Evolutionary conservation across 2,888 invertebrate species (phyloP), one percentile per base, ranked within the genome.

Genomic region (Trisateles emortualis): DNA sequence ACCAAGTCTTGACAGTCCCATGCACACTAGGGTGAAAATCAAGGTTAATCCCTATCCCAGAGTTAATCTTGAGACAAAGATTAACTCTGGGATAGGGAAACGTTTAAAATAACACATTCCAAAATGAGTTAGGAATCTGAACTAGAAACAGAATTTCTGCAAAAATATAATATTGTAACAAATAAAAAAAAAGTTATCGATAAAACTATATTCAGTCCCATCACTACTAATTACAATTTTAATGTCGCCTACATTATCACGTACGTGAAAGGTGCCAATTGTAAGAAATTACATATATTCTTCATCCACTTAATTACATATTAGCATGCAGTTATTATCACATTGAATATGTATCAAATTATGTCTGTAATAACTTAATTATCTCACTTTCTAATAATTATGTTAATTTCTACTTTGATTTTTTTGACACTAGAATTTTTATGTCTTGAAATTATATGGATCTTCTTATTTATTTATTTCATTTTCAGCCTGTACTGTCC

Each of bases 311-410:
- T 68, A 65, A 68, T 68, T 44, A 59, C 29, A 43, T 41, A 54
- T 53, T 39, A 58, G 26, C 17, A 24, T 16, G 24, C 35, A n/a
- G 36, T 45, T 30, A 64, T 68, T 68, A 65, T 49, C 33, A n/a
- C n/a, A n/a, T n/a, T 0, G 55, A 24, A 33, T 40, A 52, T 24
- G 30, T 16, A 53, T 52, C 26, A 11, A 40, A 54, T 67, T 53
- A 56, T 53, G 14, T 44, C 51, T 14, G 13, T 66, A 60, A 66
- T 67, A 38, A 66, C 66, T 64, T 67, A 44, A 67, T 66, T 57
- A 45, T 40, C 19, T 50, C 40, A 30, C 11, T 6, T 8, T 3
- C 16, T 0, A 13, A 40, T 42, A 60, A 64, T 60, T 64, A 54
- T 47, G 3, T 45, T 53, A 14, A n/a, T 41, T 45, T n/a, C 14